phyloP scores from a whole-genome alignment of 2,888 invertebrate species.

The Empis livida region DNA sequence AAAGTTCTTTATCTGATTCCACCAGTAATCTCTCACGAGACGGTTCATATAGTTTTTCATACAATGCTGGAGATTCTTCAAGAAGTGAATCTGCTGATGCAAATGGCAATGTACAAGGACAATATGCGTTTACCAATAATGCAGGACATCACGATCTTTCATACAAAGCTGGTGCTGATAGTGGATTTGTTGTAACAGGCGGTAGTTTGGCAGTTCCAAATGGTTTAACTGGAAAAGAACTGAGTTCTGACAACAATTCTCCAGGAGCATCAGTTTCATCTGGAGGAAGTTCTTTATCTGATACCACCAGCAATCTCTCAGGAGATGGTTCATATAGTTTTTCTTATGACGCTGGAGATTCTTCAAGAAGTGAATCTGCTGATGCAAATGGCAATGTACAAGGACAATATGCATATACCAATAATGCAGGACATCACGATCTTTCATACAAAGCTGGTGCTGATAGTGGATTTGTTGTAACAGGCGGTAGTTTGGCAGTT shows the following conservation, averaged over 20 bases:
- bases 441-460: slow-evolving; percentile 60
- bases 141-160: slow-evolving; percentile 59
- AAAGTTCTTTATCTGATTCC: neutral
- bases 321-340: slow-evolving; percentile 18
- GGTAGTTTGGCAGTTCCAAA: slow-evolving; percentile 17
- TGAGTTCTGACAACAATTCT: too few species aligned
- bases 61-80: slow-evolving; percentile 23
- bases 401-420: slow-evolving; percentile 54
- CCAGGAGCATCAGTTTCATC: too few species aligned
- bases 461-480: slow-evolving; percentile 48
- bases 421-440: slow-evolving; percentile 57
- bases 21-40: too few species aligned
- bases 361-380: slow-evolving; percentile 25
- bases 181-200: slow-evolving; percentile 43
- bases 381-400: slow-evolving; percentile 27
- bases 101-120: slow-evolving; percentile 36
- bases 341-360: slow-evolving; percentile 23
- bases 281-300: too few species aligned
- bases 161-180: slow-evolving; percentile 58
- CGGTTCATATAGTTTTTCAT: slow-evolving; percentile 20
- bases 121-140: slow-evolving; percentile 56
- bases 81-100: slow-evolving; percentile 27
- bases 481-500: slow-evolving; percentile 28
- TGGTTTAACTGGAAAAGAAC: too few species aligned
- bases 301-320: too few species aligned